Evolutionary conservation across 2,113 vertebrate genomes (phyloP).

Genomic region (Microtus montanus): DNA sequence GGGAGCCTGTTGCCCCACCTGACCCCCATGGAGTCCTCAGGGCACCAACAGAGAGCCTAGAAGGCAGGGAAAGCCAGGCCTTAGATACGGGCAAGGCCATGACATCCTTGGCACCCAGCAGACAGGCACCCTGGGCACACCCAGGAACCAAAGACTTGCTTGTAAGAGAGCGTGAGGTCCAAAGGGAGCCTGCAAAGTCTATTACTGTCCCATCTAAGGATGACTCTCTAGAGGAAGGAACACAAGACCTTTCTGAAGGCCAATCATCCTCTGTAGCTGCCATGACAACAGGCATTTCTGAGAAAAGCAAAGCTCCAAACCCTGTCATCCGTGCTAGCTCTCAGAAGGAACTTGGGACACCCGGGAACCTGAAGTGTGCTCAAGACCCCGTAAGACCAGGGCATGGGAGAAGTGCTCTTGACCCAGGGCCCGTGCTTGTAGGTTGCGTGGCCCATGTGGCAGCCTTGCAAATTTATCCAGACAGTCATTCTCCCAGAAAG

Average conservation of each 20-base stretch:
- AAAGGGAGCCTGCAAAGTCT: background rate
- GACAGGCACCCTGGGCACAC: background rate
- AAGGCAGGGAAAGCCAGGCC: background rate
- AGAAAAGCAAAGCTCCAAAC: background rate
- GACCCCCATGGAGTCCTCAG: background rate
- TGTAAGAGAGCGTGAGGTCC: background rate
- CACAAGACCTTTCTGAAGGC: background rate
- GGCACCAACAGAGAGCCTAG: background rate
- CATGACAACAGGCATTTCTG: background rate
- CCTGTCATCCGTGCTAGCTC: slow-evolving; percentile 7
- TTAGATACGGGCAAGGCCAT: background rate
- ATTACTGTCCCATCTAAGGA: slow-evolving; percentile 8
- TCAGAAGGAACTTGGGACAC: slow-evolving; percentile 63
- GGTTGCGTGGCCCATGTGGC: slow-evolving; percentile 84
- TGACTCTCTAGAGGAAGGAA: background rate
- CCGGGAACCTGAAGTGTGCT: slow-evolving; percentile 60
- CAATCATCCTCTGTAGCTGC: background rate
- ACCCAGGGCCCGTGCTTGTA: slow-evolving; percentile 82
- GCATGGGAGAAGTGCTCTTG: slow-evolving; percentile 70
- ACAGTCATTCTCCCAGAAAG: slow-evolving; percentile 60
- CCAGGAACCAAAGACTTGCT: slow-evolving; percentile 38
- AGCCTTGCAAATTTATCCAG: slow-evolving; percentile 83
- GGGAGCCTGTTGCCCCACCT: background rate
- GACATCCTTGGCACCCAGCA: background rate
- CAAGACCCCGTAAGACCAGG: slow-evolving; percentile 77